Percentiles rank a stretch among this genome's conserved stretches.
phyloP scores from a whole-genome alignment of 2,888 invertebrate species.

The Lithosia quadra region DNA sequence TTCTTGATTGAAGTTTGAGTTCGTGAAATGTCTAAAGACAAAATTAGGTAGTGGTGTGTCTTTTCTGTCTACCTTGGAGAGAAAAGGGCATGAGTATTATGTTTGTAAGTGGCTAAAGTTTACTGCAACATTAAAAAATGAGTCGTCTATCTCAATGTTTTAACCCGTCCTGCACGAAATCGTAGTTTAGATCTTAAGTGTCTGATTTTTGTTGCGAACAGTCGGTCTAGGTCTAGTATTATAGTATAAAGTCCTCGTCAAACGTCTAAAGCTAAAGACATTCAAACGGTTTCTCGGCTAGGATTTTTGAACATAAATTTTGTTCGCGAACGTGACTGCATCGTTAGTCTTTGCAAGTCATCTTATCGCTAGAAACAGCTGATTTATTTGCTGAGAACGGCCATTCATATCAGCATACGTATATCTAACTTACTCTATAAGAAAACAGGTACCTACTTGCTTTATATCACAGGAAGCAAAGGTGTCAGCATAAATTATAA shows the following conservation, averaged over 20 bases:
- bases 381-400: not conserved
- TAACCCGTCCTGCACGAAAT: too few relatives aligned
- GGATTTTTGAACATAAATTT: not conserved
- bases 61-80: too few relatives aligned
- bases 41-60: not conserved
- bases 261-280: not conserved
- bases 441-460: too few relatives aligned
- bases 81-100: too few relatives aligned
- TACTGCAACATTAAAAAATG: too few relatives aligned
- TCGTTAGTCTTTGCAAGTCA: not conserved
- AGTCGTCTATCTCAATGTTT: too few relatives aligned
- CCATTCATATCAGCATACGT: not conserved
- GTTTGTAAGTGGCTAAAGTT: too few relatives aligned
- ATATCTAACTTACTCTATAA: not conserved
- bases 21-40: too few relatives aligned
- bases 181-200: too few relatives aligned
- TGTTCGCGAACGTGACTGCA: not conserved
- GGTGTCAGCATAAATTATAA: constrained; percentile 2
- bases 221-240: too few relatives aligned
- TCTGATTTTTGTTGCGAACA: too few relatives aligned
- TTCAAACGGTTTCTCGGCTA: not conserved
- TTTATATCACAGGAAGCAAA: constrained; percentile 8
- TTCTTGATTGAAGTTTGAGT: too few relatives aligned
- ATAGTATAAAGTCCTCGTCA: not conserved
- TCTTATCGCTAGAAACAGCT: not conserved